Percentiles rank a stretch among this genome's conserved stretches.
Conservation (phyloP, 2,113 vertebrate genomes). For the Cephalopterus ornatus region DNA sequence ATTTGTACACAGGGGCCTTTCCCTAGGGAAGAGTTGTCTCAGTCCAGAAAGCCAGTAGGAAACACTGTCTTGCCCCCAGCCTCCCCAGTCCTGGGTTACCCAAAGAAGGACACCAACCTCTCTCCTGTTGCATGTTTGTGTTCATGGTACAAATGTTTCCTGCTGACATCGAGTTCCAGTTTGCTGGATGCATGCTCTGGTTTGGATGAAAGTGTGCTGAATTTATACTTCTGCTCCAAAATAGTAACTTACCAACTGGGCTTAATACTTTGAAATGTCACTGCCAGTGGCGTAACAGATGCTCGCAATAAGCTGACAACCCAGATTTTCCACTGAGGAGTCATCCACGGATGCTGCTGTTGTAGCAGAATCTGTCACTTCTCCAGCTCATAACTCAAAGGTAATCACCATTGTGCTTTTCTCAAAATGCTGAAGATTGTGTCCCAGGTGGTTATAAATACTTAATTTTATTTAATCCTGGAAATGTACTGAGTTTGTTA, state of each 20-base stretch:
- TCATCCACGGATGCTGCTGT: background rate
- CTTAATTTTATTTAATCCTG: background rate
- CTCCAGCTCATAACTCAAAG: background rate
- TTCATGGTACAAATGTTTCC: background rate
- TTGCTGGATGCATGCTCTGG: background rate
- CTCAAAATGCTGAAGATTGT: background rate
- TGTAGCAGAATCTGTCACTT: background rate
- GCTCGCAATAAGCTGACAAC: background rate
- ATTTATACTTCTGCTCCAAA: constrained; percentile 17
- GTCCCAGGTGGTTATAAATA: background rate
- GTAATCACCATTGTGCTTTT: background rate
- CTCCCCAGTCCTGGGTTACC: background rate
- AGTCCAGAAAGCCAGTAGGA: background rate
- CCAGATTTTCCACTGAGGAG: constrained; percentile 7
- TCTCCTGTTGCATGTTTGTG: background rate
- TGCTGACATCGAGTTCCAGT: background rate
- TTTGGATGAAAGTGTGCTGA: constrained; percentile 25
- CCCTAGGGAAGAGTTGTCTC: background rate
- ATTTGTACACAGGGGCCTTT: background rate
- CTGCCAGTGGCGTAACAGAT: constrained; percentile 3
- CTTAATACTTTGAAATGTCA: background rate
- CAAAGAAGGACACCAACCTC: background rate
- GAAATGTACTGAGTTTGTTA: background rate
- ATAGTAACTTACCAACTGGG: background rate
- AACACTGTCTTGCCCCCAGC: background rate